Base-by-base conservation (phyloP, 2,888 invertebrate genomes). In the Acanthosepion lycidas region DNA sequence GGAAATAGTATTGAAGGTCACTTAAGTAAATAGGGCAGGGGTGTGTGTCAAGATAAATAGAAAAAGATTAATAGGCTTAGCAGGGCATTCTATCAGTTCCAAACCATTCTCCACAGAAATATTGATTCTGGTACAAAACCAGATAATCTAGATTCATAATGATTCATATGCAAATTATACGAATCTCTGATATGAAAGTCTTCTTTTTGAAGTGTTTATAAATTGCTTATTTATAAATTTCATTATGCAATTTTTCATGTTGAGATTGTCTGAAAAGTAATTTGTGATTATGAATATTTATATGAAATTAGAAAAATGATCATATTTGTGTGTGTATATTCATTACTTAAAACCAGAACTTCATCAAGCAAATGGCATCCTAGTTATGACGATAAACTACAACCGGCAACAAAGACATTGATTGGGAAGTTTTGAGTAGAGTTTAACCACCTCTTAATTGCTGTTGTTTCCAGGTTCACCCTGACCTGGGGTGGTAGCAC, bases 1-100 rank as follows among this genome's bases (percentile, higher is more conserved):
- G 8, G 78, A 78, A n/a, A 78, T 78, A 78, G 12, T n/a, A n/a
- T 33, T 78, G 78, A 78, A 78, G n/a, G 33, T n/a, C 78, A 78
- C 78, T 78, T n/a, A 78, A 78, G n/a, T n/a, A 33, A 33, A 9
- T n/a, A 49, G 91, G 8, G 51, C 49, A 49, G 23, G 91, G 51
- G 48, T n/a, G 28, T 0, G 33, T 33, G 91, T 91, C 33, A 51
- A 93, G n/a, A 64, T 55, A 64, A 92, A 93, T 42, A 78, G 95
- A 95, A 95, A 95, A 95, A 42, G 95, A 95, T 94, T 95, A 95
- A 33, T 12, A 48, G 53, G 93, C n/a, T 51, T 49, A 93, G 33
- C 48, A 93, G 33, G 51, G 49, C 12, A 51, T 93, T 93, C 93
- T 18, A 51, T 78, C 78, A n/a, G 9, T 59, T 92, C 48, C 20